Evolutionary conservation across 2,797 vertebrate genomes (phyloP).

Genomic region (Sebastes variabilis): DNA sequence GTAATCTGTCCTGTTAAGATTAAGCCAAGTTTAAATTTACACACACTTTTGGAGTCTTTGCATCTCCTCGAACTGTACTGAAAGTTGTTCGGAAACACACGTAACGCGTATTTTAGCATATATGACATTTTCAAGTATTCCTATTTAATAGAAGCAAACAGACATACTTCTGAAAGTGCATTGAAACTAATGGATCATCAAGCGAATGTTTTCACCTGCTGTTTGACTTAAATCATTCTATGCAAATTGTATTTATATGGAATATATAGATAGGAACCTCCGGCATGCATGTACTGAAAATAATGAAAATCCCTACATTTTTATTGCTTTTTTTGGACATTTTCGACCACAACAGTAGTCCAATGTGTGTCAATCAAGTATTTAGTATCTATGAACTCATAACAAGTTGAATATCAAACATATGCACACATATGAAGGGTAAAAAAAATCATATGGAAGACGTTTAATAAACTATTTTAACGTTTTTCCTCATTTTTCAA

Average conservation of each 20-base stretch:
- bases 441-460: too few relatives aligned
- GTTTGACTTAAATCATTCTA: fast-evolving
- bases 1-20: conserved; percentile 66
- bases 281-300: fast-evolving
- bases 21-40: conserved; percentile 62
- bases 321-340: fast-evolving
- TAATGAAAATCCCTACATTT: too few relatives aligned
- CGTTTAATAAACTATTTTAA: too few relatives aligned
- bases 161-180: too few relatives aligned
- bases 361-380: too few relatives aligned
- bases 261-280: too few relatives aligned
- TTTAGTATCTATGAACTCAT: fast-evolving
- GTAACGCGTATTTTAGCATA: neutral
- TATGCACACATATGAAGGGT: too few relatives aligned
- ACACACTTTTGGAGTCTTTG: conserved; percentile 35
- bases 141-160: too few relatives aligned
- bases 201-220: neutral
- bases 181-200: neutral
- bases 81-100: neutral
- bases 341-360: too few relatives aligned
- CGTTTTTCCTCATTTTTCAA: too few relatives aligned
- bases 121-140: neutral
- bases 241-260: too few relatives aligned
- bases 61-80: neutral
- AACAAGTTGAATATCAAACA: neutral